phyloP scores from a whole-genome alignment of 2,888 invertebrate species.

The Stratiomys singularior region DNA sequence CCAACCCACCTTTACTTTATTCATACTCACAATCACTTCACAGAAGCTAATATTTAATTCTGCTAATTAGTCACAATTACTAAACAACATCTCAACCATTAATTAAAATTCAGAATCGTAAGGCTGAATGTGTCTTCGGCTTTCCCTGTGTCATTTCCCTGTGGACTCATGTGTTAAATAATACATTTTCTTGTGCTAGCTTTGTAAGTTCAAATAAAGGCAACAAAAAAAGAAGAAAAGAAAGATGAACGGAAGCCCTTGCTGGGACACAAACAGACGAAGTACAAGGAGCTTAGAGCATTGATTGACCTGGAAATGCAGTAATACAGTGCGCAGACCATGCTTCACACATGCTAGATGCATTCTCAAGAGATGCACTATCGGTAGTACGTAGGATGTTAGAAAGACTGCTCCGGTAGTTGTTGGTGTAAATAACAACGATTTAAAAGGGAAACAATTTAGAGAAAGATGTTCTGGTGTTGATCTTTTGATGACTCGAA shows the following conservation, averaged over 20 bases:
- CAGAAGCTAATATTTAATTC: constrained; percentile 36
- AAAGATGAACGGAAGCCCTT: background rate
- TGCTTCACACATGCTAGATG: background rate
- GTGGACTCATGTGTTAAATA: background rate
- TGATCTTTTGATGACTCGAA: background rate
- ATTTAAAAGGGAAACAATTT: background rate
- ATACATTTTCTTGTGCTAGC: background rate
- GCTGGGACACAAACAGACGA: background rate
- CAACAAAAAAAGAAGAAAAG: background rate
- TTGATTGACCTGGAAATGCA: background rate
- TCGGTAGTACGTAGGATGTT: background rate
- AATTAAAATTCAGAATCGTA: constrained; percentile 23
- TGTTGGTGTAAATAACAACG: background rate
- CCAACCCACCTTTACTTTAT: background rate
- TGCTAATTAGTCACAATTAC: constrained; percentile 43
- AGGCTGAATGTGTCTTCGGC: background rate
- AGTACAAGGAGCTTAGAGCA: background rate
- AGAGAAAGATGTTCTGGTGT: background rate
- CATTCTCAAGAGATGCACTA: background rate
- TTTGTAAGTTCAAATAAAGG: background rate
- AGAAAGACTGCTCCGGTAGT: background rate
- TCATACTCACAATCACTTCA: background rate
- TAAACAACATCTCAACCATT: constrained; percentile 32
- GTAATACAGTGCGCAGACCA: too few species aligned
- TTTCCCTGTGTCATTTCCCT: constrained; percentile 1